Evolutionary conservation across 2,797 vertebrate species (phyloP), one percentile per base, ranked within the genome.

Genomic region (Sus cebifrons): DNA sequence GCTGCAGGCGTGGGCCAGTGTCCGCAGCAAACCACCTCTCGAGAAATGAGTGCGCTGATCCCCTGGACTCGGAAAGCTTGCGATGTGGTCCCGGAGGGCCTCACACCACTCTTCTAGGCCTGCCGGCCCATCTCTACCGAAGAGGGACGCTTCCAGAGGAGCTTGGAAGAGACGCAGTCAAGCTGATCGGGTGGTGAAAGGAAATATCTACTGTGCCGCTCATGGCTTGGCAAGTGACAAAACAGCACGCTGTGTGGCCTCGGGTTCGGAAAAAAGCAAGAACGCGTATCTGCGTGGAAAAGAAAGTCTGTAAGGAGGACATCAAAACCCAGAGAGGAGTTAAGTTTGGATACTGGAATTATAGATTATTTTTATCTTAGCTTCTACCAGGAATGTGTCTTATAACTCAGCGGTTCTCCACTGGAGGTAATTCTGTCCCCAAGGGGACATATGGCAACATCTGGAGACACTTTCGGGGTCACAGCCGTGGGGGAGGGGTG

Each of bases 121-220:
- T 85, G 58, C 23, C 23, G 15, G 25, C 15, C 16, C 14, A 27
- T 36, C 49, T 0, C 14, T 23, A 6, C 81, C 11, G 1, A 58
- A 88, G 23, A 25, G 2, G 2, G 40, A 14, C 0, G 14, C 75
- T 89, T 25, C 62, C 62, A 11, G 8, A 0, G 0, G 60, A 21
- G 32, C 60, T 64, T 4, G 25, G 54, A 67, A 64, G 32, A 67
- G 14, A 25, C 0, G 2, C 49, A 8, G 27, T 8, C 8, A 10
- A 17, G 67, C 1, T 21, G 73, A 70, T 2, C 60, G n/a, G 67
- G 73, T 1, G 0, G 9, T 0, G 1, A 64, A 67, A 23, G 40
- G 12, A 16, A 16, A 6, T 0, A 16, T 0, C 20, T 36, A 3
- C 17, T 3, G 17, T 6, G 17, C 21, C 40, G 58, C n/a, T 29